A percentile compares a stretch with the other conserved stretches of the same genome.
Evolutionary conservation across 2,888 invertebrate species (phyloP).

Genomic region (Helobdella robusta): DNA sequence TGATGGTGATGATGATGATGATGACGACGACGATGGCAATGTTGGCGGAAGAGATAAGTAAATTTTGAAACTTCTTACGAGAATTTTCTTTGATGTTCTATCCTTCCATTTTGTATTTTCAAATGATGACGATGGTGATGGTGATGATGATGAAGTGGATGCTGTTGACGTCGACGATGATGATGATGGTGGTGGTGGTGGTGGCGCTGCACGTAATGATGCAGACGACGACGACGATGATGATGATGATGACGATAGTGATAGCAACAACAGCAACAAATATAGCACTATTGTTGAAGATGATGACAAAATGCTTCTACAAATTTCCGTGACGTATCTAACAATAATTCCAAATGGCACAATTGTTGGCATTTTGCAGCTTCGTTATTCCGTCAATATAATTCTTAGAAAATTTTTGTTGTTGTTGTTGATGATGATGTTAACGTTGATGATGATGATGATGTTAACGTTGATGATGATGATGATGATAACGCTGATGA

Average conservation of each 20-base stretch:
- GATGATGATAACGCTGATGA: background rate
- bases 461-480: background rate
- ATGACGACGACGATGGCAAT: background rate
- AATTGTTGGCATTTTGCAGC: too few relatives aligned
- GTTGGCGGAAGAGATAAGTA: background rate
- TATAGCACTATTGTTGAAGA: too few relatives aligned
- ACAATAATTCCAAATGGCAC: too few relatives aligned
- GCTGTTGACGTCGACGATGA: background rate
- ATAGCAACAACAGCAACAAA: too few relatives aligned
- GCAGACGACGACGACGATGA: background rate
- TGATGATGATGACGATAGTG: background rate
- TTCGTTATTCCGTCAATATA: too few relatives aligned
- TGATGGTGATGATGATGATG: slow-evolving; percentile 14
- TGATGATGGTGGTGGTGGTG: slow-evolving; percentile 6
- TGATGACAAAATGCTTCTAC: too few relatives aligned
- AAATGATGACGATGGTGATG: background rate
- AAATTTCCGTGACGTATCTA: too few relatives aligned
- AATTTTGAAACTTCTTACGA: background rate
- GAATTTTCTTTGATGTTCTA: too few relatives aligned
- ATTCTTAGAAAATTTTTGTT: too few relatives aligned
- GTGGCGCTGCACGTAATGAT: background rate
- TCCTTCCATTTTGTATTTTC: too few relatives aligned
- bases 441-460: background rate
- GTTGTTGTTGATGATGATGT: background rate
- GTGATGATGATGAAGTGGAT: background rate